Evolutionary conservation across 2,888 invertebrate genomes (phyloP).

Genomic region (Caenorhabditis sp.): DNA sequence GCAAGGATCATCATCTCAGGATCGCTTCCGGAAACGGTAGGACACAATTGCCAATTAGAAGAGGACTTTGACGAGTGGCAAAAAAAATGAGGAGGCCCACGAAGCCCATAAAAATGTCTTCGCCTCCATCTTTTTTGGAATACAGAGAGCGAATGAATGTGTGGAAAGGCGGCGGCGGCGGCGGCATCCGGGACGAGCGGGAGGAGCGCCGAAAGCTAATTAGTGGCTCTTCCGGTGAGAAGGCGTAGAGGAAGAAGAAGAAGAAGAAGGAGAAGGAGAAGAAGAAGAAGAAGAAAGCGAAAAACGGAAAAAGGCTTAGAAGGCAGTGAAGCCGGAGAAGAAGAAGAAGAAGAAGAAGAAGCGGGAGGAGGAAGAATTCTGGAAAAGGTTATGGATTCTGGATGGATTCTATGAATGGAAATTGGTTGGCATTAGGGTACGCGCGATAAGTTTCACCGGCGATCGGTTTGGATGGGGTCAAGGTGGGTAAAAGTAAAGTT

Average conservation of each 20-base stretch:
- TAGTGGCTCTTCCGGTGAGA: conserved; percentile 53
- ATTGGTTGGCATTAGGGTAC: too few species aligned
- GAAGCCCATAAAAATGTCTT: neutral
- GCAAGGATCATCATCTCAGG: too few species aligned
- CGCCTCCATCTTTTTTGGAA: neutral
- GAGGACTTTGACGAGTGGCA: too few species aligned
- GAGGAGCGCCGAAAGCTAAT: conserved; percentile 46
- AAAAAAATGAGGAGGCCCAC: neutral
- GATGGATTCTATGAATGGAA: neutral
- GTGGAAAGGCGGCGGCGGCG: neutral
- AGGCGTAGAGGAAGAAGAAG: conserved; percentile 17
- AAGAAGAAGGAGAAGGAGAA: conserved; percentile 1
- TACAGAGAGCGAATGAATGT: neutral
- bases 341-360: neutral
- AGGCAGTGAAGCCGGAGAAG: conserved; percentile 7
- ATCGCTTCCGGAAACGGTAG: too few species aligned
- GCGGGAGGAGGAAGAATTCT: neutral
- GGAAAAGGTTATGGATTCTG: neutral
- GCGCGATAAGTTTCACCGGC: too few species aligned
- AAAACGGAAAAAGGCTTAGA: conserved; percentile 36
- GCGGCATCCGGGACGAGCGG: conserved; percentile 7
- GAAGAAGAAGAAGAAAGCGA: conserved; percentile 6
- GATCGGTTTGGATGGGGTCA: too few species aligned
- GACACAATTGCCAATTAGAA: too few species aligned
- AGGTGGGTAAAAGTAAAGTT: too few species aligned